A percentile compares a stretch with the other conserved stretches of the same genome.
These are phyloP conservation scores for Holacanthella duospinosa DNA, from an alignment of 2,888 invertebrate species.

Conservation along the genomic window DNA sequence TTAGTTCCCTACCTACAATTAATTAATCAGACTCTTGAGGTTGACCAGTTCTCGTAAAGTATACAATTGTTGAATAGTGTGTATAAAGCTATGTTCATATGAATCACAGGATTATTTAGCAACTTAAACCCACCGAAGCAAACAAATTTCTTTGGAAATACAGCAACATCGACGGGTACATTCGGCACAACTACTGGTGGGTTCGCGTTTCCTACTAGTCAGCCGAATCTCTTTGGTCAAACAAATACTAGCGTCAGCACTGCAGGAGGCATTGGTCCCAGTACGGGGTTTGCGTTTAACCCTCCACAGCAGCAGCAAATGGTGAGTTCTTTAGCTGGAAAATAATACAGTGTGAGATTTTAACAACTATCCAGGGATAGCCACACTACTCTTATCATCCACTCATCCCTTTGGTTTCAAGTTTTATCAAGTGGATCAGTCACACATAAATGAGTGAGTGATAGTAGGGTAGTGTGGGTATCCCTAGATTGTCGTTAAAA, in stretches of 20 bases:
- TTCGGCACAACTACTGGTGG: slow-evolving; percentile 41
- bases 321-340: slow-evolving; percentile 42
- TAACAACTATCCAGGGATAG: too few species aligned
- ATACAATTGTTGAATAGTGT: neutral
- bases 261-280: slow-evolving; percentile 25
- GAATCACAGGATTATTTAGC: slow-evolving; percentile 26
- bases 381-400: too few species aligned
- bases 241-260: slow-evolving; percentile 38
- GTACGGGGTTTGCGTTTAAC: slow-evolving; percentile 8
- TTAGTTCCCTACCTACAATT: too few species aligned
- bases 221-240: slow-evolving; percentile 39
- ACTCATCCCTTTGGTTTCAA: too few species aligned
- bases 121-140: slow-evolving; percentile 31
- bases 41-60: too few species aligned
- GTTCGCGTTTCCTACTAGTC: slow-evolving; percentile 24
- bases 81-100: too few species aligned
- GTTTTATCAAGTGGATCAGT: too few species aligned
- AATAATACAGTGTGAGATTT: too few species aligned
- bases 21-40: too few species aligned
- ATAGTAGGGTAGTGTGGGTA: too few species aligned
- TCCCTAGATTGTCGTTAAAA: too few species aligned
- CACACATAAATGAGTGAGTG: too few species aligned
- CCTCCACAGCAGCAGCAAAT: slow-evolving; percentile 38
- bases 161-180: slow-evolving; percentile 35
- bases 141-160: slow-evolving; percentile 32